phyloP scores from a whole-genome alignment of 1,140 invertebrate genomes.

The Drosophila miranda region DNA sequence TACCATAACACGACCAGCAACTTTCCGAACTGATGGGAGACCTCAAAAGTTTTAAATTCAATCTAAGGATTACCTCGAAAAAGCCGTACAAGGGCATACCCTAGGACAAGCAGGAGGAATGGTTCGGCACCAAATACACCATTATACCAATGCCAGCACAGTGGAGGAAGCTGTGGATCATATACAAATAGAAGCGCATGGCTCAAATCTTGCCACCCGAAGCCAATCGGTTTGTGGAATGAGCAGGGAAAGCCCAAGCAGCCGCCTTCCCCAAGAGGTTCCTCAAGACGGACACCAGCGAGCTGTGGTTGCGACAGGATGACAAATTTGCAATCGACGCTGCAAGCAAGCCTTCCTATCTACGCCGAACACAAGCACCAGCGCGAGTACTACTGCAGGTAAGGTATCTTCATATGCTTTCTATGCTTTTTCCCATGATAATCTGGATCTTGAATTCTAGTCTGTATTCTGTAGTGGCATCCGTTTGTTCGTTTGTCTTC shows the following conservation, averaged over 20 bases:
- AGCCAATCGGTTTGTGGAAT: constrained; percentile 10
- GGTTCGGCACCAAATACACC: constrained; percentile 81
- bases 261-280: constrained; percentile 85
- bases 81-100: constrained; percentile 51
- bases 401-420: not conserved
- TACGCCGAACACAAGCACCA: constrained; percentile 84
- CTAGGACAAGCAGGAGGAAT: constrained; percentile 87
- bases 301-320: constrained; percentile 78
- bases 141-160: constrained; percentile 4
- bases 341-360: constrained; percentile 84
- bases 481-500: constrained; percentile 69
- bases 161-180: too few species aligned
- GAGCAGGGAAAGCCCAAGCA: constrained; percentile 58
- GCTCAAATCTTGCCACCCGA: too few species aligned
- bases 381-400: constrained; percentile 85
- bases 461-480: constrained; percentile 78
- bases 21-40: constrained; percentile 87
- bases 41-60: constrained; percentile 88
- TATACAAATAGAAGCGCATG: constrained; percentile 63
- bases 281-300: constrained; percentile 88
- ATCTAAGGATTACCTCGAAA: constrained; percentile 87
- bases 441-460: too few species aligned
- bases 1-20: constrained; percentile 89
- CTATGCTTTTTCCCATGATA: not conserved
- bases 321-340: constrained; percentile 87